Evolutionary conservation across 2,888 invertebrate species (phyloP), one percentile per base, ranked within the genome.

Genomic region (Amphimallon solstitiale): DNA sequence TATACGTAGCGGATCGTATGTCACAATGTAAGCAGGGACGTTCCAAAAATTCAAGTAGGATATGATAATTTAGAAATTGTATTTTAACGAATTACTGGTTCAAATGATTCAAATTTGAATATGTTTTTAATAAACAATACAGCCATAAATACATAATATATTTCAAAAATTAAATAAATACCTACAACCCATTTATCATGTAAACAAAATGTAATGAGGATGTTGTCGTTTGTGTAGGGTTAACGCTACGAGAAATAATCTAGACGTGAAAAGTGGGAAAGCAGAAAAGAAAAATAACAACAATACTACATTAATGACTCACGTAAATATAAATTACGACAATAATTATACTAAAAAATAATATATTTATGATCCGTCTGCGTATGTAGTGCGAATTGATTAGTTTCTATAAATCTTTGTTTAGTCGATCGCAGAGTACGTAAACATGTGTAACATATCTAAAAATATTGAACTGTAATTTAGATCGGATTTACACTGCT

Each of bases 391-490:
- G 7, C 6, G 19, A 45, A 6, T 19, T 1, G 19, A 45, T 19
- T 7, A 10, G n/a, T 19, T 40, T 14, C 15, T 14, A 19, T 19
- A 19, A 5, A 7, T 1, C 29, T 43, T 43, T 59, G 56, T 59
- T 43, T 59, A 45, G 56, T 12, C 43, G 56, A 59, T 29, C 56
- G 43, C 56, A 43, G 19, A 51, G 21, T 23, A 34, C 43, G 9
- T 43, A 29, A 29, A 29, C 9, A 38, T 54, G 40, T 23, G 35
- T 34, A 51, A 43, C 43, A 59, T 17, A 29, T 43, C 56, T 59
- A 56, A 56, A 56, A 56, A 56, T 56, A 59, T 59, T 59, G 56
- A 34, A 43, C 43, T 45, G 56, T 59, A 59, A 59, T 59, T 59
- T 63, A 63, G 49, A 63, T 40, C 29, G 35, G 40, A 59, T 43